Base-by-base conservation (phyloP, 2,113 vertebrate genomes). In the Orycteropus afer region DNA sequence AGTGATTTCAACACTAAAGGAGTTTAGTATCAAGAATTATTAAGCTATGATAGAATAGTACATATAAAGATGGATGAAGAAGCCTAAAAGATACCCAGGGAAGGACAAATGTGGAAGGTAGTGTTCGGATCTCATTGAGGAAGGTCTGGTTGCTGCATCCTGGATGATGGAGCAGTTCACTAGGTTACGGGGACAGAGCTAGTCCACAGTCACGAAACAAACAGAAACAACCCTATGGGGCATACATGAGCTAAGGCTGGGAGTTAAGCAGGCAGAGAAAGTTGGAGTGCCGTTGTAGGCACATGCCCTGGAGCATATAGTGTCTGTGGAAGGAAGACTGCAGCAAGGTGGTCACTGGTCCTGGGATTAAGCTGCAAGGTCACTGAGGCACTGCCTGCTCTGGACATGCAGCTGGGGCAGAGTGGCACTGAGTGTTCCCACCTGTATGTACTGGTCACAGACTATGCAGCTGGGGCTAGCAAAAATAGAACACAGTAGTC, bases 391-490 rank as follows among this genome's bases (percentile, higher is more conserved):
- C 57, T 78, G 51, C n/a, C 40, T 86, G 1, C 27, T 65, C 59
- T n/a, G 53, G 5, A 23, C 22, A 4, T 32, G 55, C 3, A 47
- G 34, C 53, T 59, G n/a, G 71, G 49, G 0, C 17, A 13, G 42
- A 59, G 40, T 23, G 23, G 22, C 2, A 1, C 65, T 29, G 40
- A 23, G 4, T 32, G 49, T 17, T 6, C 27, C 69, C 17, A 40
- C 3, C 45, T 32, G 17, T 1, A 2, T 3, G 23, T 8, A 42
- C 23, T 1, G 0, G 12, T 29, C 76, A n/a, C 47, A 15, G 37
- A 59, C 14, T 13, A 3, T 76, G 13, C 14, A 45, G 20, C 22
- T 40, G 37, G 22, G 81, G 34, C 29, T 57, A 25, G 17, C 27
- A 74, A 59, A 89, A 77, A 57, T 20, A 59, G 45, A 82, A 13